Evolutionary conservation across 2,888 invertebrate species (phyloP), one percentile per base, ranked within the genome.

Genomic region (Clepsis dumicolana): DNA sequence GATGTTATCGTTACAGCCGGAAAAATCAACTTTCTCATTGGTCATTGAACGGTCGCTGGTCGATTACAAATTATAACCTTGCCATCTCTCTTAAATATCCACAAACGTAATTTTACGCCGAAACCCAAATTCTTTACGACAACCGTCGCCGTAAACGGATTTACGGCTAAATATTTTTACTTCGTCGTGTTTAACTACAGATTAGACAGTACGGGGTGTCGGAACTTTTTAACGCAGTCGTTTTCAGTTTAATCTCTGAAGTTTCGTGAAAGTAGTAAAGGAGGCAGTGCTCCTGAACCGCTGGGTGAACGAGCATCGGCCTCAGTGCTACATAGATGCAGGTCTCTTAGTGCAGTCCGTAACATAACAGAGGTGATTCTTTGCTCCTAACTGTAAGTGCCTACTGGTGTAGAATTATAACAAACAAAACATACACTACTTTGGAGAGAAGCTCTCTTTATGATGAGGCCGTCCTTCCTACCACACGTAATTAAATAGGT

Each of bases 191-290:
- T 61, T 54, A 61, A 60, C 52, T 52, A 16, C 1, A 59, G 38
- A 44, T 60, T 65, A 41, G 59, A 21, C 32, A 16, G 12, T 21
- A 48, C 32, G 29, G 24, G 48, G 44, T 38, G 60, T 21, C 41
- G 16, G n/a, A 61, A 60, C 41, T 65, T 65, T 65, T 61, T 61
- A 59, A 61, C 32, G 65, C 48, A 48, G 60, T 44, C 27, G 41
- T 29, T 61, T 41, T 41, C 65, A 21, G n/a, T 44, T 24, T 54
- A 61, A 65, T 61, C 60, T 53, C 53, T 29, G 32, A 65, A 65
- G 41, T 54, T 65, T 32, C 54, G 59, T 27, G 24, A 65, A 41
- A 65, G 41, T 44, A 61, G 53, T 53, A 60, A 59, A 65, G 38
- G 52, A 52, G 44, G 14, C 29, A 32, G 25, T 35, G 52, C 41